These are phyloP conservation scores for Scaptodrosophila lebanonensis DNA, from an alignment of 1,140 invertebrate genomes.

Conservation along the genomic window DNA sequence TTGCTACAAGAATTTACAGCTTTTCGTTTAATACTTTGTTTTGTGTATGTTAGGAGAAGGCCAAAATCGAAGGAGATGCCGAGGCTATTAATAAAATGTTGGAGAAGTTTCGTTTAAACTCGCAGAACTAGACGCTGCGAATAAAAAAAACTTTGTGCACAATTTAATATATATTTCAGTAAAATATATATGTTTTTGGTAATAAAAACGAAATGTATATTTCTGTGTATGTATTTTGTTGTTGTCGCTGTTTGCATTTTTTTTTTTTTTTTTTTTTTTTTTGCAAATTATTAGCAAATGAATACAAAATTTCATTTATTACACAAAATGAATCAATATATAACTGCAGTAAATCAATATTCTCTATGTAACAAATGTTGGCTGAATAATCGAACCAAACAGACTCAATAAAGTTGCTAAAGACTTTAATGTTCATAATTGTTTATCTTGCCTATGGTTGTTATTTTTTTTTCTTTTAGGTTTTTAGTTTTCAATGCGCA, in stretches of 20 bases:
- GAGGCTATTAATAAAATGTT: conserved; percentile 68
- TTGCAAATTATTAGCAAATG: conserved; percentile 5
- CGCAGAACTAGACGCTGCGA: conserved; percentile 36
- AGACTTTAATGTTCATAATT: background rate
- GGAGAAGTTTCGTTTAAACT: conserved; percentile 64
- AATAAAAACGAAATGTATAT: no score
- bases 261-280: conserved; percentile 4
- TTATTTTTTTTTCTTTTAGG: background rate
- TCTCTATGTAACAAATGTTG: no score
- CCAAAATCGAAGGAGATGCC: conserved; percentile 56
- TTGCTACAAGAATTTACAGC: background rate
- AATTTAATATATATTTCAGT: conserved; percentile 9
- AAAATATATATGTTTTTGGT: conserved; percentile 4
- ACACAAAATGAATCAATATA: no score
- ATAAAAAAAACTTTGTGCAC: no score
- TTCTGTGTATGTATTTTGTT: background rate
- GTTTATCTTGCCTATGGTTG: background rate
- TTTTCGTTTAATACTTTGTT: background rate
- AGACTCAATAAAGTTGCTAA: no score
- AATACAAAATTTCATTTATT: no score
- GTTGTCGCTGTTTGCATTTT: no score
- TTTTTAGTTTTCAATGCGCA: background rate
- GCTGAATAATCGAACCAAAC: no score
- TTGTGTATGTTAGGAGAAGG: no score
- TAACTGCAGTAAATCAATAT: no score